Base-by-base conservation (phyloP, 2,113 vertebrate species). In the Chrysemys picta region DNA sequence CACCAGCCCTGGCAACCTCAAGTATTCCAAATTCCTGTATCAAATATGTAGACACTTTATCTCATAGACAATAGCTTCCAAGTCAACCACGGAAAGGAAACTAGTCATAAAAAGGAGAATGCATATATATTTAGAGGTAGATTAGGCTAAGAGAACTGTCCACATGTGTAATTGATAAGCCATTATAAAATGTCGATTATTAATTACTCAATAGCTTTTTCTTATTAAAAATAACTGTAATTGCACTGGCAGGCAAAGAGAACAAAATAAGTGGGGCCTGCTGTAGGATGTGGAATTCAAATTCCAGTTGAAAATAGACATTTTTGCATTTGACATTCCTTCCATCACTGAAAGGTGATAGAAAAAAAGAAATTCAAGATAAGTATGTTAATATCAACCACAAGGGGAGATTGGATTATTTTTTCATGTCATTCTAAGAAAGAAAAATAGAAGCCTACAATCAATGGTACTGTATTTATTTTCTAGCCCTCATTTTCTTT, bases 1-100 rank as follows among this genome's bases (percentile, higher is more conserved):
- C 86, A 94, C 59, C 85, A 91, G 80, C 47, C 91, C 89, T 81
- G 91, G 82, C 93, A 97, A 91, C 84, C 91, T 93, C 90, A 94
- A 87, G 91, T 54, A 94, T 88, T 94, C 86, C 90, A 82, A 62
- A 72, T 29, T 76, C 62, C 57, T 75, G 82, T 96, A 92, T 93
- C 89, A 95, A 89, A 88, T 25, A 78, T 42, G 59, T 3, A 94
- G 72, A 85, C 11, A 42, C 95, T 82, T 94, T 80, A 57, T 90
- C 54, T 10, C 24, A 79, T 45, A 93, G 84, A 84, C 59, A 0
- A 0, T 4, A 79, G 62, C n/a, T 80, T 78, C 56, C 49, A 56
- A 31, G 10, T 11, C 6, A 94, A 84, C 13, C 84, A 12, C 53
- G 89, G 47, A 57, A 49, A 69, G 92, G 56, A 92, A 97, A 85